Percentiles rank a stretch among this genome's conserved stretches.
Evolutionary conservation across 2,888 invertebrate genomes (phyloP).

Genomic region (Lochmaea capreae): DNA sequence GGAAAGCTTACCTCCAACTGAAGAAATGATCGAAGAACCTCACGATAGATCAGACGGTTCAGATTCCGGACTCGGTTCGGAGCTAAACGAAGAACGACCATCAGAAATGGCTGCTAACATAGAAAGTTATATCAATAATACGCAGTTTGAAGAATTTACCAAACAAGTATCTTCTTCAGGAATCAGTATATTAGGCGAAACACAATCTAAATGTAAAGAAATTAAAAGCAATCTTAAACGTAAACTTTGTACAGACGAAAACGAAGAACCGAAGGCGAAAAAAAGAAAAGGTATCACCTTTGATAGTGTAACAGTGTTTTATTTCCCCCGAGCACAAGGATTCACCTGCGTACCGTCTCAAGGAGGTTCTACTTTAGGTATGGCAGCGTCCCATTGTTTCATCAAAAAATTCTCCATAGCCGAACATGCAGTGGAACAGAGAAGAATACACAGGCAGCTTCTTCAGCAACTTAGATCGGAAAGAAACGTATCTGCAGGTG

Average conservation of each 20-base stretch:
- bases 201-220: constrained; percentile 41
- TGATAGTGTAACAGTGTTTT: constrained; percentile 92
- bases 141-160: constrained; percentile 41
- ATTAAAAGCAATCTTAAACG: constrained; percentile 80
- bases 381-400: constrained; percentile 81
- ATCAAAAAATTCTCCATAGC: constrained; percentile 83
- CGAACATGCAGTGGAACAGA: constrained; percentile 91
- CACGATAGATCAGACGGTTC: constrained; percentile 82
- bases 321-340: constrained; percentile 93
- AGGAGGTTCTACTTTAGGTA: constrained; percentile 85
- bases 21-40: constrained; percentile 71
- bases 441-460: constrained; percentile 85
- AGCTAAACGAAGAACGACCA: constrained; percentile 73
- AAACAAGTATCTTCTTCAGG: constrained; percentile 23
- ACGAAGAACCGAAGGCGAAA: constrained; percentile 69
- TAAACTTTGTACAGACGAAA: constrained; percentile 67
- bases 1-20: constrained; percentile 71
- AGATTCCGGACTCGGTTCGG: constrained; percentile 85
- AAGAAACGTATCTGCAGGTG: constrained; percentile 67
- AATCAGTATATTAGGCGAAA: constrained; percentile 40
- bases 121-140: constrained; percentile 63
- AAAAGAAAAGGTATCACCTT: constrained; percentile 88
- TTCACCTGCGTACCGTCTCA: constrained; percentile 93
- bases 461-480: constrained; percentile 79
- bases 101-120: constrained; percentile 53